Evolutionary conservation across 2,113 vertebrate genomes (phyloP).

Genomic region (Hylia prasina): DNA sequence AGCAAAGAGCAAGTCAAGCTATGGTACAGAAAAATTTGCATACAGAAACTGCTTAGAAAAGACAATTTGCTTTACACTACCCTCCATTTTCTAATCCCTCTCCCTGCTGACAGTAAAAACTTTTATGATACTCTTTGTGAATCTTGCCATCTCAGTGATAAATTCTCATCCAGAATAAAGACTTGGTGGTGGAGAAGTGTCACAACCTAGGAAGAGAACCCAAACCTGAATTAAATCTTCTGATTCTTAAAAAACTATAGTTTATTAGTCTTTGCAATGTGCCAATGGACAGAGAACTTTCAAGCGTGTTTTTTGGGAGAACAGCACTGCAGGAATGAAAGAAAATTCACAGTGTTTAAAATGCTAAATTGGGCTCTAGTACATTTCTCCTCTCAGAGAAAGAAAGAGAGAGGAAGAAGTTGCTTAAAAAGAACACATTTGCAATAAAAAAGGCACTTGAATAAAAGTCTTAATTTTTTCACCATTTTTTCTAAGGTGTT

Average conservation of each 20-base stretch:
- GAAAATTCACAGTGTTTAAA: neutral
- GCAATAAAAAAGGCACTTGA: neutral
- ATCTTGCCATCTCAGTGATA: neutral
- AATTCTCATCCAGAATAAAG: neutral
- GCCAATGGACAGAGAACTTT: neutral
- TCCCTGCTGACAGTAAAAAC: neutral
- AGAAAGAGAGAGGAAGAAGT: neutral
- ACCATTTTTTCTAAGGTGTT: neutral
- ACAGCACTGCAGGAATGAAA: neutral
- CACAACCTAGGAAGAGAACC: neutral
- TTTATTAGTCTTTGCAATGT: neutral
- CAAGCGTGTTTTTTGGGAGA: neutral
- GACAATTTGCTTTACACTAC: neutral
- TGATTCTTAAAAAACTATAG: neutral
- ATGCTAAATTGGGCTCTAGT: neutral
- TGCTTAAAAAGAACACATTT: neutral
- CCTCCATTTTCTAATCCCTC: neutral
- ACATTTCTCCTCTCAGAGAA: neutral
- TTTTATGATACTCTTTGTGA: neutral
- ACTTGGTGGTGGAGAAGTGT: neutral
- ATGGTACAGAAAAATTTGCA: neutral
- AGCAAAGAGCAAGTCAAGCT: neutral
- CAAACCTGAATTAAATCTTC: neutral
- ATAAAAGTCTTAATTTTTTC: neutral
- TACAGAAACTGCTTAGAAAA: neutral